phyloP scores from a whole-genome alignment of 2,113 vertebrate genomes.

The Polyodon spathula region DNA sequence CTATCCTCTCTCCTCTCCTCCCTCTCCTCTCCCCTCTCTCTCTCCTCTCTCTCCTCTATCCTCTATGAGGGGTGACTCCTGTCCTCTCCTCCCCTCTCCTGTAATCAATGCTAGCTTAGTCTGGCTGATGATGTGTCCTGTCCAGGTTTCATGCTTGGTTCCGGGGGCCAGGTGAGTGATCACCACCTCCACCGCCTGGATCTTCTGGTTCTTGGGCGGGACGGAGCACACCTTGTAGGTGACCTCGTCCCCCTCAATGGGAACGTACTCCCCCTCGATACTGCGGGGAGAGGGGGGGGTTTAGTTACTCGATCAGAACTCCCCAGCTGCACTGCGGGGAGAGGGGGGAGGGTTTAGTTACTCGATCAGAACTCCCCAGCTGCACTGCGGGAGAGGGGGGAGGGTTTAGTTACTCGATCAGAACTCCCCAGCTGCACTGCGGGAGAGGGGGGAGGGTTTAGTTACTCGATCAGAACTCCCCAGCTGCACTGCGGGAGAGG shows the following conservation, averaged over 20 bases:
- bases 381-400: too few species aligned
- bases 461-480: too few species aligned
- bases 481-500: too few species aligned
- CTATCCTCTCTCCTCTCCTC: too few species aligned
- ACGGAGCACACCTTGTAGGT: conserved; percentile 93
- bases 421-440: too few species aligned
- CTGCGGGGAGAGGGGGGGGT: conserved; percentile 43
- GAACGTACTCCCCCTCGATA: conserved; percentile 94
- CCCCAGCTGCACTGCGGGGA: too few species aligned
- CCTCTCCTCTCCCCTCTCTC: background rate
- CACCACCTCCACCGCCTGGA: conserved; percentile 95
- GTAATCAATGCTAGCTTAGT: too few species aligned
- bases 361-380: background rate
- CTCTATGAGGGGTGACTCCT: too few species aligned
- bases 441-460: too few species aligned
- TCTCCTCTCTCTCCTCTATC: too few species aligned
- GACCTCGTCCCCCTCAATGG: conserved; percentile 88
- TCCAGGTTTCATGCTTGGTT: conserved; percentile 95
- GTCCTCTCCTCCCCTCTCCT: too few species aligned
- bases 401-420: too few species aligned
- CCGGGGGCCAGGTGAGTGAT: conserved; percentile 87
- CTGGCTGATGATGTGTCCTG: conserved; percentile 89
- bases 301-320: background rate
- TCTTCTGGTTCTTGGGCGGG: conserved; percentile 94
- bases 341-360: background rate